Conservation (phyloP, 2,113 vertebrate genomes). For the Pachycephala philippinensis region DNA sequence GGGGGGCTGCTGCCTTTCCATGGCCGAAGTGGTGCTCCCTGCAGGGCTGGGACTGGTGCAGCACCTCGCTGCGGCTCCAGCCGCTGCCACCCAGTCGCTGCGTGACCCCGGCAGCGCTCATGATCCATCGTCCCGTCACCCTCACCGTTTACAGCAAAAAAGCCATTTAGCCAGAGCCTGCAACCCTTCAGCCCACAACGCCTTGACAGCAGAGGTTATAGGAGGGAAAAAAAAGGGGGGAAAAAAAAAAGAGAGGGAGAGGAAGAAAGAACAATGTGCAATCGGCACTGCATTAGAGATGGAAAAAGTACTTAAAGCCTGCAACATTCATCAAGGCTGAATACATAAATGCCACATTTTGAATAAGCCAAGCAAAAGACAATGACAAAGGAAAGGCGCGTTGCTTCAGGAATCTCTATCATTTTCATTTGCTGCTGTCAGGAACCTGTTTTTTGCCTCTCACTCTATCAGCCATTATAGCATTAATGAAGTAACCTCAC, state of each 20-base stretch:
- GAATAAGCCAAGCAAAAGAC: constrained; percentile 90
- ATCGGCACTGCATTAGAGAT: constrained; percentile 84
- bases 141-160: constrained; percentile 73
- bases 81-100: constrained; percentile 34
- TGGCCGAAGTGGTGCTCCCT: neutral
- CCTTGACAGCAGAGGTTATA: constrained; percentile 86
- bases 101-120: constrained; percentile 35
- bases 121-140: constrained; percentile 73
- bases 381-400: constrained; percentile 86
- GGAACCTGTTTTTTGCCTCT: constrained; percentile 88
- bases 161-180: constrained; percentile 79
- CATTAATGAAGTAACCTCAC: constrained; percentile 99
- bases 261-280: constrained; percentile 83
- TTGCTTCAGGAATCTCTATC: constrained; percentile 85
- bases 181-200: constrained; percentile 75
- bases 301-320: constrained; percentile 87
- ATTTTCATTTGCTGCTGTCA: constrained; percentile 89
- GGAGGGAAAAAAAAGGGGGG: neutral
- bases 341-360: constrained; percentile 91
- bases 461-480: constrained; percentile 91
- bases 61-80: neutral
- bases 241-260: neutral
- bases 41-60: neutral
- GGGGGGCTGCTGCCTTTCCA: fast-evolving
- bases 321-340: constrained; percentile 89